Conservation (phyloP, 2,888 invertebrate species). For the Platynereis dumerilii region DNA sequence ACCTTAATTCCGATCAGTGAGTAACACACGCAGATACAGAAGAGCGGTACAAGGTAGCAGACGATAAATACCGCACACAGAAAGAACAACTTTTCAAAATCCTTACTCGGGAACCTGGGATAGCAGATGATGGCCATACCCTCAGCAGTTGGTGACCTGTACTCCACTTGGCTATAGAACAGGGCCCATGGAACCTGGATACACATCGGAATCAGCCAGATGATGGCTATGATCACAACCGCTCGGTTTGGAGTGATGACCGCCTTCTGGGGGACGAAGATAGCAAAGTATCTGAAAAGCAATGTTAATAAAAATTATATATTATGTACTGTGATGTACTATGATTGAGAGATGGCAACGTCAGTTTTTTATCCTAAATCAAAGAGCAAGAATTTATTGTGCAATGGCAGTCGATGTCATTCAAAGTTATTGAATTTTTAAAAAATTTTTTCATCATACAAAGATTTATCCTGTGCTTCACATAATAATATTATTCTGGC, state of each 20-base stretch:
- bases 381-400: too few species aligned
- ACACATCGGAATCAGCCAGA: constrained; percentile 86
- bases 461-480: too few species aligned
- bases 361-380: too few species aligned
- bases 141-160: constrained; percentile 9
- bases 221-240: constrained; percentile 81
- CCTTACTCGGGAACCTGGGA: constrained; percentile 11
- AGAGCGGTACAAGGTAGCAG: constrained; percentile 90
- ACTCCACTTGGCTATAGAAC: constrained; percentile 69
- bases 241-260: constrained; percentile 22
- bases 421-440: too few species aligned
- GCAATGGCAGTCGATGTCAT: too few species aligned
- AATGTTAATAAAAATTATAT: too few species aligned
- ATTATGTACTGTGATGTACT: too few species aligned
- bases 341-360: too few species aligned
- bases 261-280: constrained; percentile 26
- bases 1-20: constrained; percentile 90
- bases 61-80: constrained; percentile 86
- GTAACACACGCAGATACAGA: constrained; percentile 89
- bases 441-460: too few species aligned
- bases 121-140: constrained; percentile 23
- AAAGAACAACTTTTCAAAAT: constrained; percentile 75
- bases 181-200: constrained; percentile 90
- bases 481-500: too few species aligned
- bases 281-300: constrained; percentile 33